These are phyloP conservation scores for Brachionus koreanus DNA, from an alignment of 1,140 invertebrate genomes.

Conservation along the genomic window DNA sequence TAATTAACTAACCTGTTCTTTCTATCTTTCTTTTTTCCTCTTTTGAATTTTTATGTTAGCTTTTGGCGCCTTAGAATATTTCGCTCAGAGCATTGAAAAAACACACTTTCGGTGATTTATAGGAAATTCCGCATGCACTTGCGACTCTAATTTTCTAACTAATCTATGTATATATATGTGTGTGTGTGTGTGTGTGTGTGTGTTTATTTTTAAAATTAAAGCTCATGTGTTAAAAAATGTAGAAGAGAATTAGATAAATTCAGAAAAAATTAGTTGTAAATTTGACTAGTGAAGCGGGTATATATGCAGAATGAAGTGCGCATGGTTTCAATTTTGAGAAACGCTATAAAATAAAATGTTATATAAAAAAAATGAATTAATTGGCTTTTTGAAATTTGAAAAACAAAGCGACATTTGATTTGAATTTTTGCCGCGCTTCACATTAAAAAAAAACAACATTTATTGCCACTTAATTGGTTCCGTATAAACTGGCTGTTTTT, in stretches of 20 bases:
- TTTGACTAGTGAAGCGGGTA: neutral
- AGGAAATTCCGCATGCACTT: neutral
- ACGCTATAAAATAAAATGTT: neutral
- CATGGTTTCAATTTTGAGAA: neutral
- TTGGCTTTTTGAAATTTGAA: neutral
- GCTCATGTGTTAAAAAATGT: no score
- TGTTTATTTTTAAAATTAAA: no score
- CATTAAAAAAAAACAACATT: neutral
- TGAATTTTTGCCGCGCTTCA: neutral
- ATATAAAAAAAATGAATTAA: neutral
- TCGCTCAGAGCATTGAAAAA: neutral
- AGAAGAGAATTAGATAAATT: no score
- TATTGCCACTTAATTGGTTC: conserved; percentile 15
- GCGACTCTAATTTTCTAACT: neutral
- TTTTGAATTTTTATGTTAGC: neutral
- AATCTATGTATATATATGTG: no score
- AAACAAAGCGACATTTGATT: conserved; percentile 21
- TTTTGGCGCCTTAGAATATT: neutral
- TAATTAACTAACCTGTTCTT: neutral
- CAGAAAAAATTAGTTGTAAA: no score
- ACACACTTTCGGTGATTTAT: neutral
- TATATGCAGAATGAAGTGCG: neutral
- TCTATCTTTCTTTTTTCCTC: neutral
- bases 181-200: no score
- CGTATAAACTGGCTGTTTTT: neutral